Percentiles rank a stretch among this genome's conserved stretches.
These are phyloP conservation scores for Thaumetopoea pityocampa DNA, from an alignment of 1,140 invertebrate genomes.

Conservation along the genomic window DNA sequence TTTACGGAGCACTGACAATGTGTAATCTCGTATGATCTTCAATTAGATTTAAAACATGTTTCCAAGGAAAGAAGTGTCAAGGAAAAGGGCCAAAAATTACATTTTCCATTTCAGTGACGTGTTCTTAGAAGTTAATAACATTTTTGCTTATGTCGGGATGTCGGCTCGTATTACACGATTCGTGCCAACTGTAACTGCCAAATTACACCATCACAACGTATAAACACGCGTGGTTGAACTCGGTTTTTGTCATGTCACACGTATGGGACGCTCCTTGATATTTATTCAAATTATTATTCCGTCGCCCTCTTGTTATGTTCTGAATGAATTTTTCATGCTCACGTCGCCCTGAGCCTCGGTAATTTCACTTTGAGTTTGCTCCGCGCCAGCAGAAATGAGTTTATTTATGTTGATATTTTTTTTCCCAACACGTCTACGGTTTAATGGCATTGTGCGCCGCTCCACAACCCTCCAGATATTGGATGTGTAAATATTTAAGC, in stretches of 20 bases:
- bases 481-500: slow-evolving; percentile 30
- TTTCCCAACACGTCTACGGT: slow-evolving; percentile 28
- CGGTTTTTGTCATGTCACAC: slow-evolving; percentile 62
- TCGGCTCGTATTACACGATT: slow-evolving; percentile 49
- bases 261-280: slow-evolving; percentile 54
- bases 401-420: slow-evolving; percentile 48
- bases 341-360: slow-evolving; percentile 51
- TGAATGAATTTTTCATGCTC: slow-evolving; percentile 72
- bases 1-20: slow-evolving; percentile 32
- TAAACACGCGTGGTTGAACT: slow-evolving; percentile 57
- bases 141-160: slow-evolving; percentile 56
- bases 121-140: slow-evolving; percentile 65
- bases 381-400: slow-evolving; percentile 41
- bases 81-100: slow-evolving; percentile 6
- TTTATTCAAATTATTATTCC: slow-evolving; percentile 72
- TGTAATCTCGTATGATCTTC: slow-evolving; percentile 29
- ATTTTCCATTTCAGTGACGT: slow-evolving; percentile 22
- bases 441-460: slow-evolving; percentile 29
- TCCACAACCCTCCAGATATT: slow-evolving; percentile 20
- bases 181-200: slow-evolving; percentile 56
- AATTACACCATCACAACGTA: slow-evolving; percentile 66
- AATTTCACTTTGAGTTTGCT: slow-evolving; percentile 67
- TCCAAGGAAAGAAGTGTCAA: neutral
- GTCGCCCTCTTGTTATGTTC: slow-evolving; percentile 63
- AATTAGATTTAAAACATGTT: slow-evolving; percentile 9